Percentiles rank a stretch among this genome's conserved stretches.
Evolutionary conservation across 23 tunicate genomes (phyloP).

Genomic region (Ciona savignyi): DNA sequence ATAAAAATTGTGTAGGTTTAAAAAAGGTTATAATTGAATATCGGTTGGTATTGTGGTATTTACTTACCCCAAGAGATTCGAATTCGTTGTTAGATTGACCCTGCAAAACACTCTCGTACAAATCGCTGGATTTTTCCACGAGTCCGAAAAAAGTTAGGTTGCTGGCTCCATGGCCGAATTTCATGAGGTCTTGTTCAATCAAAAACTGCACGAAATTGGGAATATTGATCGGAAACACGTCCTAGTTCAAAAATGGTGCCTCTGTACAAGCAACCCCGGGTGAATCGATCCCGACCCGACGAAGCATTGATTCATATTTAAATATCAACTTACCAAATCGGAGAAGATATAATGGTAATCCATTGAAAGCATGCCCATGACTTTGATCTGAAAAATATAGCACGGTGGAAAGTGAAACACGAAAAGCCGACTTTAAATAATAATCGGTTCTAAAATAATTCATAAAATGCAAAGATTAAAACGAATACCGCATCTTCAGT

Average conservation of each 20-base stretch:
- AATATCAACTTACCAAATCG: slow-evolving; percentile 28
- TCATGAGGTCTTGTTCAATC: background rate
- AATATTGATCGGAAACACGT: no score
- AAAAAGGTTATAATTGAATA: no score
- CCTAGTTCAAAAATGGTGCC: no score
- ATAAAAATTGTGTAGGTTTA: no score
- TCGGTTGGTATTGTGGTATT: no score
- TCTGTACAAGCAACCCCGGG: no score
- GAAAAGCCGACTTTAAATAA: no score
- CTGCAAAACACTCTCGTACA: background rate
- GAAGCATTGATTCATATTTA: background rate
- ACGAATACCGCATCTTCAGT: no score
- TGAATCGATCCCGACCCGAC: background rate
- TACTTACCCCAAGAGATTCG: background rate
- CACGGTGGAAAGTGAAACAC: no score
- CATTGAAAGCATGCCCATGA: slow-evolving; percentile 41
- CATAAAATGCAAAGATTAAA: no score
- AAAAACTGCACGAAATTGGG: background rate
- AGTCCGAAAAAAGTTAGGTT: slow-evolving; percentile 8
- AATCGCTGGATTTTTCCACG: background rate
- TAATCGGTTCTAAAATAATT: no score
- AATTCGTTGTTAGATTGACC: background rate
- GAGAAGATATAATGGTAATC: slow-evolving; percentile 37
- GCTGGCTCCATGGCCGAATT: background rate
- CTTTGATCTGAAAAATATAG: slow-evolving; percentile 23